Percentiles rank a stretch among this genome's conserved stretches.
phyloP scores from a whole-genome alignment of 1,140 invertebrate species.

The Pseudachorutes palmiensis region DNA sequence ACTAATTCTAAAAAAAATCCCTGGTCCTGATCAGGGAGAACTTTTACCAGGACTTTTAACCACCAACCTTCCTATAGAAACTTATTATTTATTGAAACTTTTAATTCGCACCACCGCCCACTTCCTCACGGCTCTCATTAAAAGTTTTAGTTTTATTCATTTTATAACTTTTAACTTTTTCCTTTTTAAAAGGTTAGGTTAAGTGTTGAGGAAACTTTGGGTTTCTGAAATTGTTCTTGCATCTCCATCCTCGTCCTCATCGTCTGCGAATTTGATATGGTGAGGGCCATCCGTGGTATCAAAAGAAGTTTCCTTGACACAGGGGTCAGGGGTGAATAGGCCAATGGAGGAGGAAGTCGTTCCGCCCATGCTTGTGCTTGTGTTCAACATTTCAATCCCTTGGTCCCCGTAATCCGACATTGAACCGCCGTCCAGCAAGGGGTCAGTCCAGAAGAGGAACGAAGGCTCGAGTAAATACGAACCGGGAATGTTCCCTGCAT shows the following conservation, averaged over 20 bases:
- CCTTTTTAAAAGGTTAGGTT: neutral
- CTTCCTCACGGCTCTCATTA: too few species aligned
- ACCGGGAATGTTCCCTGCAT: slow-evolving; percentile 35
- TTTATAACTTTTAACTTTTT: too few species aligned
- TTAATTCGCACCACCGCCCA: too few species aligned
- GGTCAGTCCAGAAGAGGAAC: slow-evolving; percentile 31
- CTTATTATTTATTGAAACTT: too few species aligned
- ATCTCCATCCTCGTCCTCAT: slow-evolving; percentile 28
- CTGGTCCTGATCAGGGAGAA: too few species aligned
- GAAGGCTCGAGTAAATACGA: slow-evolving; percentile 34
- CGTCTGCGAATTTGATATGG: slow-evolving; percentile 28
- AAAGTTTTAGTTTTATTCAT: too few species aligned
- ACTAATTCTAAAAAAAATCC: too few species aligned
- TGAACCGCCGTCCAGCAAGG: neutral
- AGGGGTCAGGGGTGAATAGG: neutral
- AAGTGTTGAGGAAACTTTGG: neutral
- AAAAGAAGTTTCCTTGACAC: slow-evolving; percentile 25
- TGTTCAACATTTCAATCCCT: neutral
- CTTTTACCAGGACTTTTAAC: too few species aligned
- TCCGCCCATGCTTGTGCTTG: slow-evolving; percentile 12
- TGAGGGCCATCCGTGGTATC: slow-evolving; percentile 20
- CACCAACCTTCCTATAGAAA: too few species aligned
- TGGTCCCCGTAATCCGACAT: neutral
- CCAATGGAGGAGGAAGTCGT: neutral
- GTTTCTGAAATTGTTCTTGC: slow-evolving; percentile 1